phyloP scores from a whole-genome alignment of 1,140 invertebrate species.

The Sweltsa coloradensis region DNA sequence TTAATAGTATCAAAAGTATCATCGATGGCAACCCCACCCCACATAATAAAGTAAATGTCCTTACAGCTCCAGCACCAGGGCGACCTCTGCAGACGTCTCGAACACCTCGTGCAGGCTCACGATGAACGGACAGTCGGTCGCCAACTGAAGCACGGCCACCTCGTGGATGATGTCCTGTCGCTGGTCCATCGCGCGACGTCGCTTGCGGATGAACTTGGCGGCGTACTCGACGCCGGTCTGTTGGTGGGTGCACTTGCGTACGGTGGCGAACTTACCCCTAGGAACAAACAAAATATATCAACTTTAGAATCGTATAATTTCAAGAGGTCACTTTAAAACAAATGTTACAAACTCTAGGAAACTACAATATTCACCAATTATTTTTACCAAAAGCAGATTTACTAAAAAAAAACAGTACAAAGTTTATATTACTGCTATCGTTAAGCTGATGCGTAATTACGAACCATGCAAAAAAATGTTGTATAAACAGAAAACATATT shows the following conservation, averaged over 20 bases:
- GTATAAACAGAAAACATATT: too few species aligned
- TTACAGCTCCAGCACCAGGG: slow-evolving; percentile 80
- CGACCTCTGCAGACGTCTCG: slow-evolving; percentile 69
- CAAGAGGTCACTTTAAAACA: too few species aligned
- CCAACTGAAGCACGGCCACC: slow-evolving; percentile 77
- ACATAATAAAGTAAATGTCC: slow-evolving; percentile 26
- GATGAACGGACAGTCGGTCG: slow-evolving; percentile 61
- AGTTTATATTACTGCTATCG: too few species aligned
- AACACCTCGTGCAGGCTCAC: slow-evolving; percentile 81
- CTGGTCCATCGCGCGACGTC: slow-evolving; percentile 66
- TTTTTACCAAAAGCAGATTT: too few species aligned
- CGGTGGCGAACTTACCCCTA: slow-evolving; percentile 95
- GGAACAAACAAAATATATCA: too few species aligned
- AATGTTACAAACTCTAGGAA: too few species aligned
- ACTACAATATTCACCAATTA: too few species aligned
- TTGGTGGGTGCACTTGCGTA: slow-evolving; percentile 75
- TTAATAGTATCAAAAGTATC: background rate
- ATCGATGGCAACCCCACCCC: background rate
- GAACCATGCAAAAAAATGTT: too few species aligned
- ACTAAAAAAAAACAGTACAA: too few species aligned
- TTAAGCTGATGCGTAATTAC: too few species aligned
- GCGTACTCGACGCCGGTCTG: slow-evolving; percentile 77
- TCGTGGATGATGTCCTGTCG: slow-evolving; percentile 79
- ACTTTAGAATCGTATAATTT: too few species aligned
- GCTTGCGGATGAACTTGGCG: slow-evolving; percentile 88